Percentiles rank a stretch among this genome's conserved stretches.
phyloP scores from a whole-genome alignment of 2,888 invertebrate genomes.

The Altica lythri region DNA sequence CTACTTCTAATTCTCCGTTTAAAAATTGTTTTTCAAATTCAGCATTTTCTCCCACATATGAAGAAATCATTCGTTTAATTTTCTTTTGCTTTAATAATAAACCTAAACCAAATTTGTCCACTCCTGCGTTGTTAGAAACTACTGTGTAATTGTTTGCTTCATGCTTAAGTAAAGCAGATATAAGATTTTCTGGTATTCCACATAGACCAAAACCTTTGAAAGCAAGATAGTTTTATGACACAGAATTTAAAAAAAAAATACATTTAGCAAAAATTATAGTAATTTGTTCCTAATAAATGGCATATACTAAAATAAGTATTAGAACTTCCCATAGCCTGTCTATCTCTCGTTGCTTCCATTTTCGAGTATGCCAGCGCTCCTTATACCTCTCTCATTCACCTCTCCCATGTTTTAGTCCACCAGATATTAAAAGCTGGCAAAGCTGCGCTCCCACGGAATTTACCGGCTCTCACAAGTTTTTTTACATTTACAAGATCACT shows the following conservation, averaged over 20 bases:
- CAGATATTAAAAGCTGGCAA: too few relatives aligned
- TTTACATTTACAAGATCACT: too few relatives aligned
- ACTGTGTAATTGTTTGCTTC: conserved; percentile 80
- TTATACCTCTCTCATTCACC: too few relatives aligned
- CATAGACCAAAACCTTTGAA: conserved; percentile 87
- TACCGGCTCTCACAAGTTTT: too few relatives aligned
- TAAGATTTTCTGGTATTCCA: conserved; percentile 99
- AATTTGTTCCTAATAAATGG: too few relatives aligned
- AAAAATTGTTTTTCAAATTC: conserved; percentile 96
- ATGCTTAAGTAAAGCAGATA: conserved; percentile 77
- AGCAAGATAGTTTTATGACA: conserved; percentile 13
- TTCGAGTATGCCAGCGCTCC: too few relatives aligned
- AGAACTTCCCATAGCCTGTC: too few relatives aligned
- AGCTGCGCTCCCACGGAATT: too few relatives aligned
- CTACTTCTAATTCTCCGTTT: conserved; percentile 89
- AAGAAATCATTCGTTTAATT: conserved; percentile 92
- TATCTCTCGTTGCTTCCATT: too few relatives aligned
- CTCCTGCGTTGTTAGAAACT: conserved; percentile 97
- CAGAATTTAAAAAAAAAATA: neutral
- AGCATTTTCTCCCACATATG: conserved; percentile 98
- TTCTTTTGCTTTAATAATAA: conserved; percentile 83
- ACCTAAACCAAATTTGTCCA: conserved; percentile 96
- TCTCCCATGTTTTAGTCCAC: too few relatives aligned
- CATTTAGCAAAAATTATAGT: too few relatives aligned
- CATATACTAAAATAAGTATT: too few relatives aligned